Percentiles rank a stretch among this genome's conserved stretches.
Conservation (phyloP, 1,140 invertebrate genomes). For the Zaprionus lachaisei region DNA sequence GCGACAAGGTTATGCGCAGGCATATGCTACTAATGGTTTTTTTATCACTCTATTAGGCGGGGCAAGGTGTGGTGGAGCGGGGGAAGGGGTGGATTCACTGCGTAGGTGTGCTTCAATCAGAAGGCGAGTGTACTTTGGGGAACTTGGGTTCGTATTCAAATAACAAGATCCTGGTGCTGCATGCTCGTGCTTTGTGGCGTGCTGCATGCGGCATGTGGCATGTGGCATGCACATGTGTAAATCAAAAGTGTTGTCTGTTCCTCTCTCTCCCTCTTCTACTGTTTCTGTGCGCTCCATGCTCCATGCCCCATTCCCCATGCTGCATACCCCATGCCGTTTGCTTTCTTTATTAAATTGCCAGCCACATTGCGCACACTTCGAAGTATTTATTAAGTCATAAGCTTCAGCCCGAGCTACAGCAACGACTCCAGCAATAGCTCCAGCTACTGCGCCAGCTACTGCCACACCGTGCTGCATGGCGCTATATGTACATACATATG, state of each 20-base stretch:
- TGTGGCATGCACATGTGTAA: slow-evolving; percentile 43
- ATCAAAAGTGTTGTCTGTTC: slow-evolving; percentile 41
- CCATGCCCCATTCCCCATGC: not conserved
- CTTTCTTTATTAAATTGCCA: slow-evolving; percentile 80
- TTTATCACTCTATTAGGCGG: slow-evolving; percentile 25
- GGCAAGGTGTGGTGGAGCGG: not conserved
- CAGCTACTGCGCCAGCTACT: slow-evolving; percentile 19
- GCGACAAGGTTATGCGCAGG: not conserved
- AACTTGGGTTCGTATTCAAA: slow-evolving; percentile 33
- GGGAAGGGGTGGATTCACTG: not conserved
- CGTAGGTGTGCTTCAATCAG: slow-evolving; percentile 20
- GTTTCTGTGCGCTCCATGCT: not conserved
- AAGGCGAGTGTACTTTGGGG: slow-evolving; percentile 5
- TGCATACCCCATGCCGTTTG: slow-evolving; percentile 57
- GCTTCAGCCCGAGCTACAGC: slow-evolving; percentile 30
- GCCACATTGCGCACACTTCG: slow-evolving; percentile 71
- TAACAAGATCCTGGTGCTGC: slow-evolving; percentile 3
- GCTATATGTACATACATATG: slow-evolving; percentile 22
- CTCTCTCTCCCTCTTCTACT: not conserved
- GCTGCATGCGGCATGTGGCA: slow-evolving; percentile 23
- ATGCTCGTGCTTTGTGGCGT: not conserved
- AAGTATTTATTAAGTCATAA: slow-evolving; percentile 82
- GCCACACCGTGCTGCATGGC: slow-evolving; percentile 18
- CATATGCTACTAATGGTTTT: slow-evolving; percentile 21
- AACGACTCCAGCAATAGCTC: not conserved